Conservation (phyloP, 2,797 vertebrate genomes). For the Paedocypris micromegethes region DNA sequence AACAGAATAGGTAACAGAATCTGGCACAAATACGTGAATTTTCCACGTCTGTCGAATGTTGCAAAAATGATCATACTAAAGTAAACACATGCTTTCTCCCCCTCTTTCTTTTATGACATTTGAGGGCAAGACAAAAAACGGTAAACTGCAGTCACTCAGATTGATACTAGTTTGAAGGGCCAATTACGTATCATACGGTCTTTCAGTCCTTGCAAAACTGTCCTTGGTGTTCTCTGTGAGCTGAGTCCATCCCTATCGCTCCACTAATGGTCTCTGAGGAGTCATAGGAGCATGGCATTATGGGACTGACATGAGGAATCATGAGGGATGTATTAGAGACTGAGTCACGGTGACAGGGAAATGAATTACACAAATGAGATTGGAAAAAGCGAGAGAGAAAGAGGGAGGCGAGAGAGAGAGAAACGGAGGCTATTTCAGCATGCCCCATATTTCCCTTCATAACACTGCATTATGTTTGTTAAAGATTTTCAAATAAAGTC, state of each 20-base stretch:
- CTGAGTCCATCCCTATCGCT: slow-evolving; percentile 59
- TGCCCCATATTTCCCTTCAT: slow-evolving; percentile 19
- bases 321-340: slow-evolving; percentile 59
- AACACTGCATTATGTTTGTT: slow-evolving; percentile 18
- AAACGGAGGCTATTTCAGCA: slow-evolving; percentile 44
- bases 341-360: slow-evolving; percentile 58
- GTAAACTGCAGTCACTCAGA: no score
- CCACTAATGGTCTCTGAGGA: slow-evolving; percentile 59
- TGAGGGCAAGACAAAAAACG: no score
- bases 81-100: no score
- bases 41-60: no score
- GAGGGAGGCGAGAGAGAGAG: slow-evolving; percentile 24
- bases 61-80: no score
- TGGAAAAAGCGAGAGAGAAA: slow-evolving; percentile 54
- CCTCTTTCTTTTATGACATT: no score
- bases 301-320: slow-evolving; percentile 61
- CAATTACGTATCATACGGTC: background rate
- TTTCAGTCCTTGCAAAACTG: slow-evolving; percentile 14
- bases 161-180: no score
- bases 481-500: slow-evolving; percentile 21
- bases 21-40: no score
- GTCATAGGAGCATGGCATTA: slow-evolving; percentile 60
- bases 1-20: no score
- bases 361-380: slow-evolving; percentile 69
- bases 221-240: background rate